A percentile compares a stretch with the other conserved stretches of the same genome.
Conservation (phyloP, 2,113 vertebrate genomes). For the Prolemur simus region DNA sequence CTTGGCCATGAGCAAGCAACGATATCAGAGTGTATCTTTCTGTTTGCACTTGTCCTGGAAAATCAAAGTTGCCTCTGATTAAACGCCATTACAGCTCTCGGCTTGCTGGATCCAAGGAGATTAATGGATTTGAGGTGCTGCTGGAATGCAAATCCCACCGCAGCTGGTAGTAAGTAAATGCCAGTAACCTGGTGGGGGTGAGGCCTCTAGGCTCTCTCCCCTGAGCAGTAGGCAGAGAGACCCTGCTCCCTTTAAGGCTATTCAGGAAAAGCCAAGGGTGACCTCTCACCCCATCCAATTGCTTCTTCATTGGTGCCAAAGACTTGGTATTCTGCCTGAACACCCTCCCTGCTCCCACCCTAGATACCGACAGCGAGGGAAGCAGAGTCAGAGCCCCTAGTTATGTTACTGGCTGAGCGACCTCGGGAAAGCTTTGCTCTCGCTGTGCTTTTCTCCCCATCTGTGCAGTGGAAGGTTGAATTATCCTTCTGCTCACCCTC, state of each 20-base stretch:
- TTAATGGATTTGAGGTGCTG: conserved; percentile 79
- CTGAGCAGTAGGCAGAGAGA: conserved; percentile 71
- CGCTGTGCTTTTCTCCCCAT: not conserved
- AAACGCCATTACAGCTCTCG: conserved; percentile 80
- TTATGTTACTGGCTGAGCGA: not conserved
- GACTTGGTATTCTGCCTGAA: not conserved
- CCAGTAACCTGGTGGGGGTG: conserved; percentile 75
- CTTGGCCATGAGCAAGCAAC: conserved; percentile 76
- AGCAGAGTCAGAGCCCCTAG: not conserved
- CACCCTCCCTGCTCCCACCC: not conserved
- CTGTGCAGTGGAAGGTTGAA: not conserved
- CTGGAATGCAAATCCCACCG: conserved; percentile 79
- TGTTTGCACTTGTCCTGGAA: conserved; percentile 81
- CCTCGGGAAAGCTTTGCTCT: not conserved
- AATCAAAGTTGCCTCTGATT: conserved; percentile 83
- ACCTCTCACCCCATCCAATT: conserved; percentile 35
- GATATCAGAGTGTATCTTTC: conserved; percentile 72
- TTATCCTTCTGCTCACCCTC: not conserved
- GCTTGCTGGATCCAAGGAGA: conserved; percentile 78
- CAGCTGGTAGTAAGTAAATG: conserved; percentile 80
- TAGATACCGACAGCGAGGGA: not conserved
- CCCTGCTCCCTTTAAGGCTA: conserved; percentile 69
- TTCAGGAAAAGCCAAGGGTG: conserved; percentile 67
- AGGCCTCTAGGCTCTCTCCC: conserved; percentile 78
- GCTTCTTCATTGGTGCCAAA: not conserved